Conservation (phyloP, 2,888 invertebrate species). For the Orchesella flavescens region DNA sequence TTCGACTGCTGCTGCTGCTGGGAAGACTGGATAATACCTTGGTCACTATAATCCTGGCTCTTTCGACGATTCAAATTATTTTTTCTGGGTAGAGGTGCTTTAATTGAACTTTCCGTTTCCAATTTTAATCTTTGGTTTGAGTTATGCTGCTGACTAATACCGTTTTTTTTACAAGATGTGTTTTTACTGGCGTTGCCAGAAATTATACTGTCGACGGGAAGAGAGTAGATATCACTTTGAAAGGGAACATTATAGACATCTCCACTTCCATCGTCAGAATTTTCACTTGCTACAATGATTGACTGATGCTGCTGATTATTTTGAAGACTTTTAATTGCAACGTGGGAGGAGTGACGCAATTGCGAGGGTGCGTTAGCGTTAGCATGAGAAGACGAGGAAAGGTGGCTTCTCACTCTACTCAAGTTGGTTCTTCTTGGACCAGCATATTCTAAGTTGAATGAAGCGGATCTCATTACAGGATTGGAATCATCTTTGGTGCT, state of each 20-base stretch:
- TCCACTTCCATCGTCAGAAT: conserved; percentile 21
- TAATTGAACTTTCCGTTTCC: background rate
- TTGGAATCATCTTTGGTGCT: conserved; percentile 21
- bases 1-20: background rate
- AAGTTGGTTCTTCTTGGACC: conserved; percentile 12
- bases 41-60: conserved; percentile 14
- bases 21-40: conserved; percentile 16
- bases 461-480: conserved; percentile 44
- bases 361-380: background rate
- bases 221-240: conserved; percentile 70
- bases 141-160: conserved; percentile 10
- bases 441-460: conserved; percentile 34
- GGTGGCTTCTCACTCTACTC: background rate
- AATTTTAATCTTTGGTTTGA: conserved; percentile 49
- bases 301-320: background rate
- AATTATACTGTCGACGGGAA: conserved; percentile 67
- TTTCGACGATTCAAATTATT: conserved; percentile 32
- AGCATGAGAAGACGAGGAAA: background rate
- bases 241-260: conserved; percentile 63
- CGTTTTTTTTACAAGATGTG: background rate
- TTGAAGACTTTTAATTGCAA: background rate
- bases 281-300: conserved; percentile 17
- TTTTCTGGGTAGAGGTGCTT: conserved; percentile 20
- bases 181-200: conserved; percentile 16
- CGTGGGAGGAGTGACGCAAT: background rate